Conservation (phyloP, 2,888 invertebrate species). For the Camptogramma bilineatum region DNA sequence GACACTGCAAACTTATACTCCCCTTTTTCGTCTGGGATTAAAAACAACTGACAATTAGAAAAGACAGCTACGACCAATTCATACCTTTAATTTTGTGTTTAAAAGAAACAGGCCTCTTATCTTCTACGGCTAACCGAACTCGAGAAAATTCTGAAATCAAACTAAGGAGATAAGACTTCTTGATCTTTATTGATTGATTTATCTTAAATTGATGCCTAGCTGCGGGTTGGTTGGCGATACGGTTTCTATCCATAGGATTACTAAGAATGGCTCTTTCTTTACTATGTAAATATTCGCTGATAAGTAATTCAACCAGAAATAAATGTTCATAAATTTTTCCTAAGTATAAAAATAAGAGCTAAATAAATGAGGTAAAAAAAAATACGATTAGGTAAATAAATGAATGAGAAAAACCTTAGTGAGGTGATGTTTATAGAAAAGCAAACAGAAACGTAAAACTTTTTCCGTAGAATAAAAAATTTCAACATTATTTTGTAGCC, state of each 20-base stretch:
- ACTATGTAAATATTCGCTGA: too few species aligned
- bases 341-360: too few species aligned
- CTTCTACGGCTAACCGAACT: background rate
- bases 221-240: background rate
- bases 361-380: background rate
- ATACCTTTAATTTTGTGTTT: too few species aligned
- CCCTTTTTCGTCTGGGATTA: too few species aligned
- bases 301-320: background rate
- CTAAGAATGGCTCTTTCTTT: background rate
- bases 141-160: background rate
- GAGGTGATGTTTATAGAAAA: background rate
- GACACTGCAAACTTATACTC: too few species aligned
- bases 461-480: conserved; percentile 22
- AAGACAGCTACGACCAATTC: too few species aligned
- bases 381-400: background rate
- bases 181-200: background rate
- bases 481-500: conserved; percentile 29
- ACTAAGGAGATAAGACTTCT: background rate
- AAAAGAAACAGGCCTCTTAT: background rate
- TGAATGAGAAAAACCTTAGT: background rate
- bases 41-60: too few species aligned
- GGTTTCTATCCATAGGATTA: background rate
- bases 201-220: background rate
- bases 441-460: conserved; percentile 3
- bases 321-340: background rate